Conservation (phyloP, 2,113 vertebrate genomes). For the Acrocephalus kingi region DNA sequence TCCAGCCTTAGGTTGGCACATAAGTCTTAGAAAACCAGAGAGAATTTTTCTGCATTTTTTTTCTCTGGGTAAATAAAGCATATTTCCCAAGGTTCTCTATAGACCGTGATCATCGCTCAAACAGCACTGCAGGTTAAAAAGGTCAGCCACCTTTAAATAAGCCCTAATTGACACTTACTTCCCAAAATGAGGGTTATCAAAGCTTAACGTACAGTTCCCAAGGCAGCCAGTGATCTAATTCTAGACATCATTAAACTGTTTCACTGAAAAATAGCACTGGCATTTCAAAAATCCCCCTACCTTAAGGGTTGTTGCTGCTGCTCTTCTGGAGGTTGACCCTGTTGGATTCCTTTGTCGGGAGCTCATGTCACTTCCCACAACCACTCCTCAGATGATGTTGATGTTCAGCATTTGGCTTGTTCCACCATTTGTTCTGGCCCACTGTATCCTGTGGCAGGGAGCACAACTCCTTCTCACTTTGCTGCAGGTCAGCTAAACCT, state of each 20-base stretch:
- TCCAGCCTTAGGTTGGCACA: fast-evolving
- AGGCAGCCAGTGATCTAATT: background rate
- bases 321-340: background rate
- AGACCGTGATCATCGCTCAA: background rate
- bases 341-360: background rate
- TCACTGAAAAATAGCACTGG: background rate
- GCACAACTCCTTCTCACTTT: background rate
- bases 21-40: background rate
- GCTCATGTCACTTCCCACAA: background rate
- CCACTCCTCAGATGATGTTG: background rate
- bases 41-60: background rate
- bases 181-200: background rate
- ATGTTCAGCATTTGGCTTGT: background rate
- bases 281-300: background rate
- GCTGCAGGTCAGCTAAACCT: background rate
- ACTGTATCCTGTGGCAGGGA: background rate
- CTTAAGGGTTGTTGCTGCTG: background rate
- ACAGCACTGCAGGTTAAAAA: background rate
- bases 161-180: background rate
- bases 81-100: background rate
- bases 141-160: background rate
- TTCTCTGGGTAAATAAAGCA: background rate
- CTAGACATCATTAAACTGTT: background rate
- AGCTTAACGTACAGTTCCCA: background rate
- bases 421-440: background rate